Conservation (phyloP, 2,888 invertebrate genomes). For the Siphonodentalium dalli region DNA sequence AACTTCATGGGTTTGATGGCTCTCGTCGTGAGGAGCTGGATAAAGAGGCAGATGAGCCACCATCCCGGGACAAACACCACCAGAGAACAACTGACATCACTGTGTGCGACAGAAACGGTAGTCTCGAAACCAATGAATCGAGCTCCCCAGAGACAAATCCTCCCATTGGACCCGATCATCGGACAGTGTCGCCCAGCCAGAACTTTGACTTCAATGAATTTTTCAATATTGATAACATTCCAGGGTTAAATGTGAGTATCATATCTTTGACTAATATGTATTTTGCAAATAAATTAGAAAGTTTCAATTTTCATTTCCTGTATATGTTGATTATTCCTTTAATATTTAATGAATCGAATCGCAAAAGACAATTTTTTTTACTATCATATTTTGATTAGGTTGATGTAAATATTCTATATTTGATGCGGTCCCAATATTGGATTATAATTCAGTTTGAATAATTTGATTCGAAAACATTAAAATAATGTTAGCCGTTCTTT, state of each 20-base stretch:
- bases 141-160: slow-evolving; percentile 44
- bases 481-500: too few species aligned
- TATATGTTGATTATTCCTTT: too few species aligned
- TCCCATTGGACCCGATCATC: too few species aligned
- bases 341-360: too few species aligned
- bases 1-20: slow-evolving; percentile 87
- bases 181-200: slow-evolving; percentile 30
- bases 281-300: background rate
- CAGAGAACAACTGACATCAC: background rate
- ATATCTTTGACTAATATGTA: background rate
- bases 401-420: too few species aligned
- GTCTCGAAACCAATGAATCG: slow-evolving; percentile 53
- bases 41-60: slow-evolving; percentile 4
- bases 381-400: too few species aligned
- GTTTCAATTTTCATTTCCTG: background rate
- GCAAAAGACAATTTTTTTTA: too few species aligned
- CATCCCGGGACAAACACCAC: too few species aligned
- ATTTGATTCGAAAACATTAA: too few species aligned
- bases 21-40: slow-evolving; percentile 18
- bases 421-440: too few species aligned
- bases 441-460: too few species aligned
- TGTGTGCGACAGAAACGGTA: slow-evolving; percentile 51
- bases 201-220: slow-evolving; percentile 85
- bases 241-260: slow-evolving; percentile 68
- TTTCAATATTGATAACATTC: slow-evolving; percentile 80